Evolutionary conservation across 1,140 invertebrate species (phyloP), one percentile per base, ranked within the genome.

Genomic region (Panagrolaimus sp.): DNA sequence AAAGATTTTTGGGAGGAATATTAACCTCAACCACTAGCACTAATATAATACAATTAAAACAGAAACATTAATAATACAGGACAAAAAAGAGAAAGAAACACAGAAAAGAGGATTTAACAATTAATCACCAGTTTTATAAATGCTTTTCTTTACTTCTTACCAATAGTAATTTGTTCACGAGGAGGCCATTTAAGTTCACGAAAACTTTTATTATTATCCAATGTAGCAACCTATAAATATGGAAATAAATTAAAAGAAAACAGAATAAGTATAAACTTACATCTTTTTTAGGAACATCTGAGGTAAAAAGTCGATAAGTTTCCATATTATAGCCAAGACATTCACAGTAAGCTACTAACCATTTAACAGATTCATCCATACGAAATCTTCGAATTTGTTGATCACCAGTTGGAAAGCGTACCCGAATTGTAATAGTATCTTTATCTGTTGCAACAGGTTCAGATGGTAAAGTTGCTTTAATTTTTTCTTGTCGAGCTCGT

Each of bases 181-280:
- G 44, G 70, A 3, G 75, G 65, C 75, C 75, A 76, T 21, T 65
- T 65, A 9, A 76, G 65, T 43, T 76, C 66, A 2, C 9, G 21
- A 45, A 76, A 77, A 15, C 76, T 68, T 32, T 76, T 73, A 24
- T 62, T 46, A 15, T 43, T n/a, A 26, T 76, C 69, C n/a, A 78
- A 43, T 26, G 62, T 75, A 6, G 68, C 58, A 32, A 71, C 10
- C 44, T 55, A 47, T 10, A 32, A 46, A 5, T 65, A 15, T 43
- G 66, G 43, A n/a, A 5, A 9, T 21, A 26, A 15, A 17, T 15
- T 32, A 21, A 26, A 46, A 62, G 67, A n/a, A 14, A 21, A 52
- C 47, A 52, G 3, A 17, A 17, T 5, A 3, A 17, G 47, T 21
- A 14, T 21, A 7, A 52, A 52, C 63, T 64, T 64, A 76, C 76